Evolutionary conservation across 2,113 vertebrate genomes (phyloP).

Genomic region (Ornithorhynchus anatinus): DNA sequence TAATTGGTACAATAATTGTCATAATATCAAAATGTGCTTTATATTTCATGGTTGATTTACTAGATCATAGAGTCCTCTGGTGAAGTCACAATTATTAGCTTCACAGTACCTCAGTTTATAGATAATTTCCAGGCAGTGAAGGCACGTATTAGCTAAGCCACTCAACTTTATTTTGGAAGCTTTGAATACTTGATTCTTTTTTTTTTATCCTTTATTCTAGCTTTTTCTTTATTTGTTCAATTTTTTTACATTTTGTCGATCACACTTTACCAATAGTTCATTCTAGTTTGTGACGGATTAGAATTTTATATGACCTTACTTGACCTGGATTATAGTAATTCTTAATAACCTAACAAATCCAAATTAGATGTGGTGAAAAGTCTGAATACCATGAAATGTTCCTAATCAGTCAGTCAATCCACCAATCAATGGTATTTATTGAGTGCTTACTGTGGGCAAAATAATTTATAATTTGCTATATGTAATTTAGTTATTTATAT

Average conservation of each 20-base stretch:
- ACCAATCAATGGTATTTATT: too few relatives aligned
- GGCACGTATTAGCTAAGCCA: neutral
- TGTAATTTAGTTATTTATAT: too few relatives aligned
- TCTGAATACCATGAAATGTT: too few relatives aligned
- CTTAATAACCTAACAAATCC: neutral
- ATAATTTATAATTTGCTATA: too few relatives aligned
- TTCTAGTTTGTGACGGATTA: neutral
- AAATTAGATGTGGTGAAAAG: too few relatives aligned
- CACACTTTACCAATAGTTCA: neutral
- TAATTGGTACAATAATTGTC: neutral
- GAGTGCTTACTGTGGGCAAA: too few relatives aligned
- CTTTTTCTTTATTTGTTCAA: neutral
- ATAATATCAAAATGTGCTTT: neutral
- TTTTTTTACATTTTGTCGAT: neutral
- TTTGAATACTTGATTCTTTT: neutral
- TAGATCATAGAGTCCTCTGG: neutral
- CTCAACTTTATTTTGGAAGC: neutral
- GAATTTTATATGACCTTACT: neutral
- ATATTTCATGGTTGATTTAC: neutral
- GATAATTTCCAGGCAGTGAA: neutral
- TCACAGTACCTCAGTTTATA: neutral
- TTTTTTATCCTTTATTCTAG: neutral
- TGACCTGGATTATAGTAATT: neutral
- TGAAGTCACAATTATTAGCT: neutral
- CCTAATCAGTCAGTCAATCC: too few relatives aligned